Evolutionary conservation across 2,113 vertebrate genomes (phyloP).

Genomic region (Pseudopodoces humilis): DNA sequence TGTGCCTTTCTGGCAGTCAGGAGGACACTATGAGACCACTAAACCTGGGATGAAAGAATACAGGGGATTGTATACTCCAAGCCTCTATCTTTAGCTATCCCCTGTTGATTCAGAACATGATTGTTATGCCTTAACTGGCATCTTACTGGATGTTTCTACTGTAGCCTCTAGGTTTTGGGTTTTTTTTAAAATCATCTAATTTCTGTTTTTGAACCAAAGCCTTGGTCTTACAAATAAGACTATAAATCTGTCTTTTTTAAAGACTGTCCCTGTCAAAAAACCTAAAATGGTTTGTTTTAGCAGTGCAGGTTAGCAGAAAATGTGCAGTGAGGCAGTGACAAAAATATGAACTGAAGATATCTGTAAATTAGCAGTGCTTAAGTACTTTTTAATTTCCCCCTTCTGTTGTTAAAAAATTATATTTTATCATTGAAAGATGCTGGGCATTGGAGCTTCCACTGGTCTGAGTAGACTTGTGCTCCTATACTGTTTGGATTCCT

Average conservation of each 20-base stretch:
- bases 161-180: background rate
- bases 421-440: background rate
- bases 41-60: background rate
- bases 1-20: background rate
- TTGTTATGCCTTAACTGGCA: fast-evolving
- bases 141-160: background rate
- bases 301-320: background rate
- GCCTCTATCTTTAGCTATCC: background rate
- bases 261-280: background rate
- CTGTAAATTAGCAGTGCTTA: background rate
- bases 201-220: background rate
- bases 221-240: background rate
- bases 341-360: background rate
- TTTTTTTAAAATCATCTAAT: background rate
- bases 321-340: background rate
- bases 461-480: background rate
- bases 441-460: background rate
- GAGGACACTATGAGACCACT: background rate
- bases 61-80: no score
- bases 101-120: background rate
- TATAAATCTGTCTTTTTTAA: background rate
- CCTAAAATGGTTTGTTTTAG: background rate
- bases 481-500: background rate
- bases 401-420: background rate
- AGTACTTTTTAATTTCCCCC: background rate